Base-by-base conservation (phyloP, 2,888 invertebrate species). In the Drosophila greeni region DNA sequence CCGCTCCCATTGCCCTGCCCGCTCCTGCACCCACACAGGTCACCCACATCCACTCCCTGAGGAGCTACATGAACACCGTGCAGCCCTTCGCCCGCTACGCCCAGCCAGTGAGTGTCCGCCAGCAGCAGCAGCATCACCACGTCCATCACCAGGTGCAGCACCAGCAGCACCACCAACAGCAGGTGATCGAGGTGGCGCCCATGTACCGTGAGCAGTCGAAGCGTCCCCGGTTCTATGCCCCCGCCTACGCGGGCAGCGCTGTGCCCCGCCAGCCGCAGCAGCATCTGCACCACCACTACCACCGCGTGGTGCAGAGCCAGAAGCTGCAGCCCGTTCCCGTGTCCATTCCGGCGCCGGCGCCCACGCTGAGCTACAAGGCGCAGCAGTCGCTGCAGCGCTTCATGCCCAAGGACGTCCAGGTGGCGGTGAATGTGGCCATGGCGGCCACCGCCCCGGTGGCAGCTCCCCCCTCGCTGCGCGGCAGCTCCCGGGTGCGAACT, bases 21-120 rank as follows among this genome's bases (percentile, higher is more conserved):
- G 67, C 78, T 9, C 69, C 72, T 6, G 29, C 47, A 6, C 67
- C 84, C 51, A 73, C 84, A 3, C 82, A 80, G 18, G 76, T 75
- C 34, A 66, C 73, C 12, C 61, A 74, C 42, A 70, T 86, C 26
- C 75, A 85, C 55, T 76, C 82, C 7, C 73, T 87, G 14, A 73
- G 79, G 31, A 86, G 84, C 59, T 86, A 82, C 42, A 86, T 86
- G 87, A 78, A 70, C 31, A 75, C 66, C 0, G 84, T 87, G 31
- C 79, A 86, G 36, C 81, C 87, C 1, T 76, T 60, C 20, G 76
- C 82, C 12, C 84, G 86, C n/a, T 87, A 87, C 29, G 86, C 75
- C 0, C 64, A 68, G 72, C 66, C 58, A 45, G 48, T 56, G 43
- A 29, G 16, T 0, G 40, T 40, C 54, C 70, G 31, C 33, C 76